phyloP scores from a whole-genome alignment of 2,797 vertebrate genomes.

The Paramormyrops hopkinsi region DNA sequence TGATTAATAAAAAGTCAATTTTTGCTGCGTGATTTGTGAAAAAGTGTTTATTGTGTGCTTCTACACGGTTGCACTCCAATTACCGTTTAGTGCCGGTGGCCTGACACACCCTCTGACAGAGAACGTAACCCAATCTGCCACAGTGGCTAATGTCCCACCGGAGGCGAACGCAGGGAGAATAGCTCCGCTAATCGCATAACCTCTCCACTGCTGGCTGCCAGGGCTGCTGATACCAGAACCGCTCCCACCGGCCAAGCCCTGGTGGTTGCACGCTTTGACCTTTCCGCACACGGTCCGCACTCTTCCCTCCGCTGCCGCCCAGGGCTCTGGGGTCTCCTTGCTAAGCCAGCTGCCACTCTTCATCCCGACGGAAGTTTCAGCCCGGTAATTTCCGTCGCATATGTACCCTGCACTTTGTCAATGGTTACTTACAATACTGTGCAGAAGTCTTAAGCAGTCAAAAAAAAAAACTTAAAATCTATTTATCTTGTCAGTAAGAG shows the following conservation, averaged over 20 bases:
- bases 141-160: not conserved
- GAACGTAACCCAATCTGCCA: not conserved
- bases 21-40: not conserved
- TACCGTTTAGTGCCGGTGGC: not conserved
- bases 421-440: not conserved
- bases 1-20: not conserved
- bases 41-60: not conserved
- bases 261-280: not conserved
- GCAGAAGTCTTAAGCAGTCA: not conserved
- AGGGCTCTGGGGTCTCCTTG: not conserved
- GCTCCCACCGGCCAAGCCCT: not conserved
- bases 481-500: not conserved
- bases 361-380: not conserved
- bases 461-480: not conserved
- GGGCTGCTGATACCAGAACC: not conserved
- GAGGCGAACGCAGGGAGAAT: not conserved
- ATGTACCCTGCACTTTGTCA: not conserved
- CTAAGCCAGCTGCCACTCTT: not conserved
- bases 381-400: not conserved
- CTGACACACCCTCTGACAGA: not conserved
- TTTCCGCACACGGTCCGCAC: not conserved
- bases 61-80: not conserved
- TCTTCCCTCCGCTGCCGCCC: not conserved
- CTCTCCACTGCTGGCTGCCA: not conserved
- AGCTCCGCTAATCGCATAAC: conserved; percentile 5